Conservation (phyloP, 2,113 vertebrate genomes). For the Sceloporus undulatus region DNA sequence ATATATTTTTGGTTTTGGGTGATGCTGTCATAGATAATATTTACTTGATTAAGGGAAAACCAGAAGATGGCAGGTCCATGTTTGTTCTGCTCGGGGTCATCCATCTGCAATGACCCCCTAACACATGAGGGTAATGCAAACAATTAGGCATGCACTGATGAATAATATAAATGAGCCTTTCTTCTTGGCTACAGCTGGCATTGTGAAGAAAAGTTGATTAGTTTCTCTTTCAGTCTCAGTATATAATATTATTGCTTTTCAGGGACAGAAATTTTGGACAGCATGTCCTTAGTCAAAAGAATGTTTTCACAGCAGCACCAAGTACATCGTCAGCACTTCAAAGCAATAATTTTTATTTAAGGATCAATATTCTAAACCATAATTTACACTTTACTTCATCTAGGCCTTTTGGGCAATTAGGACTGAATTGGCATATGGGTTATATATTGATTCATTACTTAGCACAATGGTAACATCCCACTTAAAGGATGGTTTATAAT, state of each 20-base stretch:
- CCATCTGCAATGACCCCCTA: too few species aligned
- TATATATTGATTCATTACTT: slow-evolving; percentile 1
- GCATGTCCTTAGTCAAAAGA: background rate
- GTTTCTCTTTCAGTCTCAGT: background rate
- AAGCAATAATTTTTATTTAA: slow-evolving; percentile 10
- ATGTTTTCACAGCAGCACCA: background rate
- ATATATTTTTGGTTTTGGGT: background rate
- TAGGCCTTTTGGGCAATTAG: slow-evolving; percentile 5
- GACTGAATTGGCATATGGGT: background rate
- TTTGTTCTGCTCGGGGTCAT: background rate
- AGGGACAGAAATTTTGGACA: background rate
- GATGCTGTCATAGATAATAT: background rate
- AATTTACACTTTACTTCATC: slow-evolving; percentile 21
- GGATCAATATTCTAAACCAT: slow-evolving; percentile 15
- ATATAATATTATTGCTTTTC: background rate
- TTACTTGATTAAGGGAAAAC: background rate
- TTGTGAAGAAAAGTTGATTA: background rate
- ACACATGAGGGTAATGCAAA: too few species aligned
- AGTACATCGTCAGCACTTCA: slow-evolving; percentile 1
- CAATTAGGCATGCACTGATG: background rate
- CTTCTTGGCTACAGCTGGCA: background rate
- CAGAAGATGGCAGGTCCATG: background rate
- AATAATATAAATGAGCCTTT: background rate
- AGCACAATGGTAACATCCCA: background rate
- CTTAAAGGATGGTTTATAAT: background rate